Base-by-base conservation (phyloP, 2,888 invertebrate genomes). In the Stictocephala bisonia region DNA sequence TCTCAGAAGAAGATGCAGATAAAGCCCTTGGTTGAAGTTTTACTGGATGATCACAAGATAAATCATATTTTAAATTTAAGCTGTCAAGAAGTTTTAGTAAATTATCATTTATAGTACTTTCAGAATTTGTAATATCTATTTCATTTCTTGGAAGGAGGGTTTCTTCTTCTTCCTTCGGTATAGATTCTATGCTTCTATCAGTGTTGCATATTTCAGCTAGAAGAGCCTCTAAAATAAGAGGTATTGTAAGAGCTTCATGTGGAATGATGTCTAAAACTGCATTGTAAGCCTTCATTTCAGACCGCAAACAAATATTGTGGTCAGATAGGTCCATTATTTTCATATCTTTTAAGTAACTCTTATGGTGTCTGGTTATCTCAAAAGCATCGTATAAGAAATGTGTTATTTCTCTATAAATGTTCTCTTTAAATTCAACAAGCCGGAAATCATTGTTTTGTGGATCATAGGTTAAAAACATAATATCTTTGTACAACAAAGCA, bases 321-420 rank as follows among this genome's bases (percentile, higher is more conserved):
- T 72, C 44, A n/a, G 68, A 18, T 3, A 64, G 22, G 22, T 58
- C 68, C 11, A 31, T 20, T 3, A 87, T 81, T 79, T 84, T 82
- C 84, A 87, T 86, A 77, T 85, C 86, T 11, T 84, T 81, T 72
- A 87, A 80, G 79, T 86, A 88, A 77, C 85, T 82, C 2, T 58
- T 48, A 79, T 88, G 86, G 77, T 87, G 86, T 73, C 86, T 81
- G 4, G 83, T 83, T 56, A 87, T 83, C 77, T 88, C 88, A 79
- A 87, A 86, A 48, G 88, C 81, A 79, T 88, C 87, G 74, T 87
- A 88, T 81, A 87, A 83, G 3, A 87, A 83, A 74, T 80, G 86
- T 77, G 86, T 86, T 27, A 88, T 75, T 76, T 86, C 85, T 74
- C 88, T 86, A 79, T 88, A 88, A 72, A 88, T 35, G 1, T 53